phyloP scores from a whole-genome alignment of 2,888 invertebrate species.

The Eledona agricola region DNA sequence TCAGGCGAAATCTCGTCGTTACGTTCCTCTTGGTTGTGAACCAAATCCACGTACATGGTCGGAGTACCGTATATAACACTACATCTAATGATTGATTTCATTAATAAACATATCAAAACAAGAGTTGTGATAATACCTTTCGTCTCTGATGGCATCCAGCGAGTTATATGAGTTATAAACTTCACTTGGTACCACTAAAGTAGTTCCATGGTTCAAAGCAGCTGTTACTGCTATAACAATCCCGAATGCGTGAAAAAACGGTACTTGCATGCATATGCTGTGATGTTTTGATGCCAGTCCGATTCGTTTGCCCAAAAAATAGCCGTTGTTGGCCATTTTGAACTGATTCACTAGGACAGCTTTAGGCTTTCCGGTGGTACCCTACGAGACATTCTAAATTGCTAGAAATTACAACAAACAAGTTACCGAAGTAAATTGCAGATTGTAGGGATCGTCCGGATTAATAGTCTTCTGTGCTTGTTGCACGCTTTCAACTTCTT shows the following conservation, averaged over 20 bases:
- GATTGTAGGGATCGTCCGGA: slow-evolving; percentile 75
- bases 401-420: slow-evolving; percentile 15
- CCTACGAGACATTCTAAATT: slow-evolving; percentile 55
- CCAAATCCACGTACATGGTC: slow-evolving; percentile 86
- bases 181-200: slow-evolving; percentile 69
- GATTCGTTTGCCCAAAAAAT: slow-evolving; percentile 67
- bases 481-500: slow-evolving; percentile 55
- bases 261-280: slow-evolving; percentile 73
- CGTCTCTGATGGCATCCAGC: slow-evolving; percentile 70
- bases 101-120: too few species aligned
- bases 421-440: slow-evolving; percentile 81
- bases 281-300: slow-evolving; percentile 63
- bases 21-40: slow-evolving; percentile 65
- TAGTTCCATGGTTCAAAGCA: slow-evolving; percentile 69
- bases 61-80: slow-evolving; percentile 80
- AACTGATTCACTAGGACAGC: slow-evolving; percentile 77
- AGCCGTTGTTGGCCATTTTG: slow-evolving; percentile 79
- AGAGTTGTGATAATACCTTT: too few species aligned
- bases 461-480: slow-evolving; percentile 65
- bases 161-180: slow-evolving; percentile 71
- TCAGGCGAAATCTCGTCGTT: slow-evolving; percentile 64
- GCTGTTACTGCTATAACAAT: slow-evolving; percentile 70
- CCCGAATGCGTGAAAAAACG: slow-evolving; percentile 86
- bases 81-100: too few species aligned
- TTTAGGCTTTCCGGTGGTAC: slow-evolving; percentile 74